Conservation (phyloP, 2,113 vertebrate species). For the Lates calcarifer region DNA sequence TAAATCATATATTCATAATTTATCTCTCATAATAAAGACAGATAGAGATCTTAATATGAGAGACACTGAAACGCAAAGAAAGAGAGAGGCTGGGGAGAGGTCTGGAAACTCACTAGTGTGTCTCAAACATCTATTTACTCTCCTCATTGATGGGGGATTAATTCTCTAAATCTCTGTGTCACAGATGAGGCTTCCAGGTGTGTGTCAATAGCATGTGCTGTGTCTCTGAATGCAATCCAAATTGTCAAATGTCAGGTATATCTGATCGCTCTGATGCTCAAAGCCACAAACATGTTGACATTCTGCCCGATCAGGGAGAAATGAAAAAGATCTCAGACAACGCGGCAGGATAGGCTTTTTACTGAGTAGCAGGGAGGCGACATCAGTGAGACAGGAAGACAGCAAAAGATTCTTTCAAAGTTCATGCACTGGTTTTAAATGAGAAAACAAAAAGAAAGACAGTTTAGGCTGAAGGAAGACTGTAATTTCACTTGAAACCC, state of each 20-base stretch:
- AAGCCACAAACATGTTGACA: constrained; percentile 60
- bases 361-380: constrained; percentile 13
- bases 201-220: constrained; percentile 43
- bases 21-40: constrained; percentile 61
- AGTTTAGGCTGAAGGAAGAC: background rate
- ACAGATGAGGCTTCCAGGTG: constrained; percentile 57
- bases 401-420: constrained; percentile 37
- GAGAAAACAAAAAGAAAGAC: constrained; percentile 17
- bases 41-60: constrained; percentile 50
- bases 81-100: constrained; percentile 7
- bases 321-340: constrained; percentile 36
- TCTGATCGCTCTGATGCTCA: constrained; percentile 59
- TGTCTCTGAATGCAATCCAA: constrained; percentile 48
- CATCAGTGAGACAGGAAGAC: constrained; percentile 31
- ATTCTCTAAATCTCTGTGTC: constrained; percentile 64
- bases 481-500: background rate
- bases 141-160: constrained; percentile 30
- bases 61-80: constrained; percentile 30
- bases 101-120: background rate
- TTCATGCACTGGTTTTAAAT: constrained; percentile 31
- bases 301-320: constrained; percentile 22
- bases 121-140: constrained; percentile 40
- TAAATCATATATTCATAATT: constrained; percentile 53
- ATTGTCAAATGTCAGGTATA: constrained; percentile 70
- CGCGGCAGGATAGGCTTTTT: constrained; percentile 15